Evolutionary conservation across 2,888 invertebrate genomes (phyloP).

Genomic region (Oxystoma pomonae): DNA sequence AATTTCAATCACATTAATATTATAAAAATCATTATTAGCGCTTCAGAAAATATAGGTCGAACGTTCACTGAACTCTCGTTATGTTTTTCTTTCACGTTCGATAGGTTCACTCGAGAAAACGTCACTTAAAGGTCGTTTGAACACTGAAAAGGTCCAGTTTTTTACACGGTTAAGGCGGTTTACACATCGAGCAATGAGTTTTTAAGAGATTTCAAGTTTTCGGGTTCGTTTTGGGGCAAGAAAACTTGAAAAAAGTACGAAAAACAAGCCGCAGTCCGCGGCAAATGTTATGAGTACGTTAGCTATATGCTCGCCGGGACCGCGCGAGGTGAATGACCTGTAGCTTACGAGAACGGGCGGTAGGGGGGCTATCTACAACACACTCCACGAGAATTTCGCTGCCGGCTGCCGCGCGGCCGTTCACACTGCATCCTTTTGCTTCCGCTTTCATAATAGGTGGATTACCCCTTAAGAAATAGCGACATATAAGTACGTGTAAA

Average conservation of each 20-base stretch:
- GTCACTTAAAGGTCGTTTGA: background rate
- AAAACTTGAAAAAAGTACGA: slow-evolving; percentile 38
- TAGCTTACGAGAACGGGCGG: slow-evolving; percentile 40
- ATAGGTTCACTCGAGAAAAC: background rate
- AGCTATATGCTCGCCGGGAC: slow-evolving; percentile 46
- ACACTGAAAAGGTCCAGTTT: background rate
- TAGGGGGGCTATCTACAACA: slow-evolving; percentile 25
- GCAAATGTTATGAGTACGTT: slow-evolving; percentile 41
- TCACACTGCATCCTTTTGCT: slow-evolving; percentile 42
- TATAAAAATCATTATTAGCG: background rate
- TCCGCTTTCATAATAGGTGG: slow-evolving; percentile 41
- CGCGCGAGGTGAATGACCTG: slow-evolving; percentile 49
- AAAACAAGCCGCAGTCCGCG: slow-evolving; percentile 41
- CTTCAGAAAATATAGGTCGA: background rate
- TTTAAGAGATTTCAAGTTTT: slow-evolving; percentile 11
- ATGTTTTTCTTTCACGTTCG: background rate
- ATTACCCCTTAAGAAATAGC: slow-evolving; percentile 5
- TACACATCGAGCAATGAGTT: slow-evolving; percentile 13
- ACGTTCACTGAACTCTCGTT: background rate
- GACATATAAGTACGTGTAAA: no score
- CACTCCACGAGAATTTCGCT: slow-evolving; percentile 42
- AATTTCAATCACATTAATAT: background rate
- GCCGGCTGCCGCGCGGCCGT: slow-evolving; percentile 36
- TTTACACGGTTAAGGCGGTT: background rate
- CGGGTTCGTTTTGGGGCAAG: slow-evolving; percentile 8